These are phyloP conservation scores for Sanderia malayensis DNA, from an alignment of 30 jellyfish, hydroid and myxozoan genomes.

Conservation along the genomic window DNA sequence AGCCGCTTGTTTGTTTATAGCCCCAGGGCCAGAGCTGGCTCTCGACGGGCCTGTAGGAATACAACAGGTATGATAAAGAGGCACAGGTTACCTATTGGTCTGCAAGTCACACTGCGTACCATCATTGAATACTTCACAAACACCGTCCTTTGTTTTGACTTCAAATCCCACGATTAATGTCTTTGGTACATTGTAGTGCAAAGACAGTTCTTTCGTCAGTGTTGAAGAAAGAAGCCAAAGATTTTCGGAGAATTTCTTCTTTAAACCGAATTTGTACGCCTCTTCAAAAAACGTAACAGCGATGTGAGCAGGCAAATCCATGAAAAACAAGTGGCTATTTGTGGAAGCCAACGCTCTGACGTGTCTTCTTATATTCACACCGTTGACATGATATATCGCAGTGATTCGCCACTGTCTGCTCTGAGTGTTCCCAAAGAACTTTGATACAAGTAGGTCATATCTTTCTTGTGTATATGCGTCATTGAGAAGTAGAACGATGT, in stretches of 20 bases:
- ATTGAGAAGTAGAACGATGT: no score
- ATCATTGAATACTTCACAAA: no score
- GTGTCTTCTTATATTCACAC: not conserved
- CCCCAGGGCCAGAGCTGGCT: no score
- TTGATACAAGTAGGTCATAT: no score
- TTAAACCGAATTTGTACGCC: not conserved
- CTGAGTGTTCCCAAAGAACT: not conserved
- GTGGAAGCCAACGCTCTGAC: not conserved
- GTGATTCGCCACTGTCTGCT: not conserved
- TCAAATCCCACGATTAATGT: not conserved
- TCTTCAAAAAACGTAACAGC: not conserved
- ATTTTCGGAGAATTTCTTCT: not conserved
- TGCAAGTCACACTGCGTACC: not conserved
- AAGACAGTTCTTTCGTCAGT: not conserved
- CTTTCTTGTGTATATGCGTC: no score
- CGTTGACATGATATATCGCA: not conserved
- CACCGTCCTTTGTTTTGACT: not conserved
- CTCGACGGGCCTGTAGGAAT: no score
- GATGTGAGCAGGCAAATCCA: not conserved
- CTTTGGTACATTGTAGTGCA: not conserved
- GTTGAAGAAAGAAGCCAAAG: not conserved
- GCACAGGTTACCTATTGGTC: not conserved
- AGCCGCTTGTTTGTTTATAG: no score
- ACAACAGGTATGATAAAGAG: no score
- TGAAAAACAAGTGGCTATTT: not conserved